A percentile compares a stretch with the other conserved stretches of the same genome.
Evolutionary conservation across 2,113 vertebrate species (phyloP).

Genomic region (Charina bottae): DNA sequence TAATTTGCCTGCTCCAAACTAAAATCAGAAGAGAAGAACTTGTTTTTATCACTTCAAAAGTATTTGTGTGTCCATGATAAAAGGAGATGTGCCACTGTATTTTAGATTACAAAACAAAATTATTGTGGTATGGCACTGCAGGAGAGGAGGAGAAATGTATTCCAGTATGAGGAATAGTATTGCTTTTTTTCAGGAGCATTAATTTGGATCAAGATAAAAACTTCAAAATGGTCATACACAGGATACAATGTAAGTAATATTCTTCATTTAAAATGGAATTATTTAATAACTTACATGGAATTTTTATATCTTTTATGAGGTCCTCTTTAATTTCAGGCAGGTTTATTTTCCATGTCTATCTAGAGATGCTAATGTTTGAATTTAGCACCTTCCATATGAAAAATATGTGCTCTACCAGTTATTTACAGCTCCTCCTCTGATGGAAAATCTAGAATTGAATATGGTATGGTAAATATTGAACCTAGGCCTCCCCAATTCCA

Average conservation of each 20-base stretch:
- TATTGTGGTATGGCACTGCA: not conserved
- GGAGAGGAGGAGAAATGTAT: not conserved
- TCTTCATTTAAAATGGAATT: not conserved
- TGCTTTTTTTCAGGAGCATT: slow-evolving; percentile 76
- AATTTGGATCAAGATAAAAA: slow-evolving; percentile 86
- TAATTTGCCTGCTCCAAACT: not conserved
- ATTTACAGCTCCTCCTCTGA: not conserved
- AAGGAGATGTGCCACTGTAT: not conserved
- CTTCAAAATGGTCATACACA: slow-evolving; percentile 84
- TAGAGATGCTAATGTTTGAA: not conserved
- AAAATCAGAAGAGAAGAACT: not conserved
- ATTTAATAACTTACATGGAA: not conserved
- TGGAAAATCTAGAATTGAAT: not conserved
- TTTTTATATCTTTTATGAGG: not conserved
- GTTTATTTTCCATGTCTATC: not conserved
- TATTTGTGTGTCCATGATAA: not conserved
- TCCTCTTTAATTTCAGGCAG: not conserved
- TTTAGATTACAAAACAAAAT: not conserved
- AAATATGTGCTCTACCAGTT: not conserved
- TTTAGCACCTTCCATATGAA: not conserved
- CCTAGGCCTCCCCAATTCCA: not conserved
- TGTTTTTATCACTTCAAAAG: not conserved
- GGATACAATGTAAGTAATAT: slow-evolving; percentile 83
- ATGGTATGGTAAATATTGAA: not conserved
- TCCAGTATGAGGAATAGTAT: not conserved